Evolutionary conservation across 2,797 vertebrate species (phyloP), one percentile per base, ranked within the genome.

Genomic region (Anniella stebbinsi): DNA sequence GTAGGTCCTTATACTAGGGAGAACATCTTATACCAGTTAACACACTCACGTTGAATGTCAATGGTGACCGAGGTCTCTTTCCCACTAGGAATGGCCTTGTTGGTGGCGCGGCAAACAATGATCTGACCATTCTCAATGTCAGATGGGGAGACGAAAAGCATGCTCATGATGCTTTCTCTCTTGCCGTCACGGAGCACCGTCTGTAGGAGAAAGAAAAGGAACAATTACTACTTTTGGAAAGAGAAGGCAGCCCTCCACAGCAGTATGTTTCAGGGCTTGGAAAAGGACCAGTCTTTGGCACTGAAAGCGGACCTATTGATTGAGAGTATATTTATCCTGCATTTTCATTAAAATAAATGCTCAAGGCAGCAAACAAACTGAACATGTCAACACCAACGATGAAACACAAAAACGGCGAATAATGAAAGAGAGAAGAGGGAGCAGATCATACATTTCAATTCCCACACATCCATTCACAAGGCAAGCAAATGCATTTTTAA

Each of bases 11-110:
- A 45, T 45, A 76, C 23, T 25, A 45, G 75, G 41, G 38, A 45
- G 23, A 45, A 12, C 23, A 10, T 38, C 72, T 75, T 21, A 76
- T 28, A 48, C 23, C 23, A 45, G 60, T n/a, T 2, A 75, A 0
- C 0, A 23, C 2, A 90, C 99, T 99, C 97, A 99, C 99, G 99
- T 87, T 99, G 99, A 96, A 99, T 99, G 96, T 99, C 99, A 0
- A 99, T 98, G 36, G 98, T 99, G 97, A 99, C 98, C 0, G 98
- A 98, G 6, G 98, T 98, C 97, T 99, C 98, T 95, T 99, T 99
- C 88, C 99, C 99, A 0, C 97, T 97, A 33, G 99, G 98, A 76
- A 99, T 97, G 33, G 99, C 99, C 95, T 99, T 99, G 97, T 99
- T 99, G 93, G 98, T 98, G 77, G 99, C 98, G 0, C 98, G 97